phyloP scores from a whole-genome alignment of 2,888 invertebrate species.

The Phengaris arion region DNA sequence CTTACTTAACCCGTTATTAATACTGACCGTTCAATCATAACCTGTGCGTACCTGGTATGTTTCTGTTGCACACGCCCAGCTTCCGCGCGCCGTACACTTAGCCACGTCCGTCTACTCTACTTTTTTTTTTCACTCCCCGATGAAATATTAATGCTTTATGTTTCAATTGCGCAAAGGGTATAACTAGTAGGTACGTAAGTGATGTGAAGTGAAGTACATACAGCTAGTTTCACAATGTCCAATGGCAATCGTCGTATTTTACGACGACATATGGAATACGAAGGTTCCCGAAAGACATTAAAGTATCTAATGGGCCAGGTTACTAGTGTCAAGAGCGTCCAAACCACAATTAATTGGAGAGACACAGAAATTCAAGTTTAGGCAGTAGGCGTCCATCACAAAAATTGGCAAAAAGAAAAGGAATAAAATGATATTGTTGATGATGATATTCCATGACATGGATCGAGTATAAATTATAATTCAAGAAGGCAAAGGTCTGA shows the following conservation, averaged over 20 bases:
- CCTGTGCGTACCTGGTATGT: constrained; percentile 73
- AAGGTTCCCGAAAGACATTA: too few species aligned
- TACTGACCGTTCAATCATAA: constrained; percentile 75
- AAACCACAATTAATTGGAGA: not conserved
- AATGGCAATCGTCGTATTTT: too few species aligned
- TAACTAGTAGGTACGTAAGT: not conserved
- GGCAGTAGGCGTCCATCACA: not conserved
- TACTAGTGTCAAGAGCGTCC: not conserved
- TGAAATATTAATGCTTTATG: constrained; percentile 7
- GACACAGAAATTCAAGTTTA: not conserved
- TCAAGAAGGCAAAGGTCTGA: not conserved
- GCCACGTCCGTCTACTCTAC: constrained; percentile 2
- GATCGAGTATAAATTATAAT: not conserved
- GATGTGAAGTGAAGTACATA: too few species aligned
- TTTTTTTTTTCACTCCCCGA: constrained; percentile 14
- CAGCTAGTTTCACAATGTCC: too few species aligned
- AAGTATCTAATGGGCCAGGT: too few species aligned
- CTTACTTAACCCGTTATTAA: constrained; percentile 74
- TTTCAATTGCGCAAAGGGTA: not conserved
- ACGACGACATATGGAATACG: too few species aligned
- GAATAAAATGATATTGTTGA: not conserved
- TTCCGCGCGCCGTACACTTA: constrained; percentile 33
- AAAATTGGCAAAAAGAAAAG: constrained; percentile 7
- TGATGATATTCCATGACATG: constrained; percentile 5
- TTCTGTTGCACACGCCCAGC: constrained; percentile 59